These are phyloP conservation scores for Mobula birostris DNA, from an alignment of 2,113 vertebrate species.

Conservation along the genomic window DNA sequence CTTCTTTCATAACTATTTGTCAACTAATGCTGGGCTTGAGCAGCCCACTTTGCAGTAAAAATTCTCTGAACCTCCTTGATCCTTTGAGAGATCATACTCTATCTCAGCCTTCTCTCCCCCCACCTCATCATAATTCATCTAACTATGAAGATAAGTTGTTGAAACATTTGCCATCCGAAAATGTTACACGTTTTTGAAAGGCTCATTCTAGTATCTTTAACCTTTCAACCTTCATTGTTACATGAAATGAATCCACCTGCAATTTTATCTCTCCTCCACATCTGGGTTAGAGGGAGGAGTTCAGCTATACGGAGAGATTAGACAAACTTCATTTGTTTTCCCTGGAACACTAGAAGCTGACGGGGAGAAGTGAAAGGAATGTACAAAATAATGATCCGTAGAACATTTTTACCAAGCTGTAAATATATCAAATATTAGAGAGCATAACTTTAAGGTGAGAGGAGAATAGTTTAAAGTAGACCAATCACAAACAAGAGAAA, in stretches of 20 bases:
- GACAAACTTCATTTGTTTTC: no score
- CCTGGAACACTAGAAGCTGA: no score
- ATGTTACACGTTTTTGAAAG: background rate
- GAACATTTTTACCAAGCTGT: no score
- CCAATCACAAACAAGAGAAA: no score
- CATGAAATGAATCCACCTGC: background rate
- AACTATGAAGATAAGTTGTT: background rate
- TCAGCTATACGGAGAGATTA: no score
- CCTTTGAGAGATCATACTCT: background rate
- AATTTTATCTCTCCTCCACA: background rate
- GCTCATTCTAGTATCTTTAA: background rate
- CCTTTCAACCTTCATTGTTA: background rate
- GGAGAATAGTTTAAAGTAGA: no score
- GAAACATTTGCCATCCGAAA: background rate
- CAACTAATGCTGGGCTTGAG: background rate
- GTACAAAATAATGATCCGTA: no score
- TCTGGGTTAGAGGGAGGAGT: no score
- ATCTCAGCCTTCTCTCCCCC: background rate
- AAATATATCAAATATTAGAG: no score
- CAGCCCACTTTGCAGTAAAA: background rate
- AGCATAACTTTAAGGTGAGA: no score
- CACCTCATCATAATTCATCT: background rate
- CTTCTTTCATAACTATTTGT: background rate
- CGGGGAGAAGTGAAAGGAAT: no score
- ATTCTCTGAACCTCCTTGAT: background rate